Percentiles rank a stretch among this genome's conserved stretches.
phyloP scores from a whole-genome alignment of 2,797 vertebrate genomes.

The Myotis daubentonii region DNA sequence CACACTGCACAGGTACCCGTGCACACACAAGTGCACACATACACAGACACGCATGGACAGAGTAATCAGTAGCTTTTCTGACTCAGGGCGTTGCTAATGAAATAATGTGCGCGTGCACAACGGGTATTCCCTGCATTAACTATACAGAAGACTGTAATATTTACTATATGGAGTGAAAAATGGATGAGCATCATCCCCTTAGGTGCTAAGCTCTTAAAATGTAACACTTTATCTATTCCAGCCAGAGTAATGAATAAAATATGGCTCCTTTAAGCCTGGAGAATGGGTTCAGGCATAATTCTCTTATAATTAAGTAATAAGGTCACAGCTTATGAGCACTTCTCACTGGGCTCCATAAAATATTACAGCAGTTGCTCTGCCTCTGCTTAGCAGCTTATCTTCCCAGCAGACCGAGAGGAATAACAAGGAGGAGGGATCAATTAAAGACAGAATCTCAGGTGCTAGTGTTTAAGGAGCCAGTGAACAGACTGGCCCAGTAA shows the following conservation, averaged over 20 bases:
- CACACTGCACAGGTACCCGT: not conserved
- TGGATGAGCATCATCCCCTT: not conserved
- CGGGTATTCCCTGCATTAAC: not conserved
- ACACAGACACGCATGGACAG: too few species aligned
- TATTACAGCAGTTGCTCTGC: not conserved
- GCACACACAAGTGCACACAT: fast-evolving
- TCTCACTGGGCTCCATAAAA: slow-evolving; percentile 37
- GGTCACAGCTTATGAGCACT: not conserved
- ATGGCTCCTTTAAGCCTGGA: not conserved
- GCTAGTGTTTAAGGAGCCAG: not conserved
- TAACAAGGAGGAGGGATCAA: not conserved
- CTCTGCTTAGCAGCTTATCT: not conserved
- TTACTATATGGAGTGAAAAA: not conserved
- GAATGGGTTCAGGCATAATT: slow-evolving; percentile 26
- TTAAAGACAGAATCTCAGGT: not conserved
- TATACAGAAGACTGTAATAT: not conserved
- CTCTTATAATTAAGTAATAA: slow-evolving; percentile 57
- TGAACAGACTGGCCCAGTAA: not conserved
- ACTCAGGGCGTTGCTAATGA: not conserved
- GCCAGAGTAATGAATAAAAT: slow-evolving; percentile 50
- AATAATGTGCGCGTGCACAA: not conserved
- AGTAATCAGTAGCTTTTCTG: not conserved
- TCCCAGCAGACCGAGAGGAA: not conserved
- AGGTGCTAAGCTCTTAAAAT: slow-evolving; percentile 40
- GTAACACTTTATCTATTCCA: slow-evolving; percentile 44